These are phyloP conservation scores for Momotus momota DNA, from an alignment of 2,797 vertebrate genomes.

Conservation along the genomic window DNA sequence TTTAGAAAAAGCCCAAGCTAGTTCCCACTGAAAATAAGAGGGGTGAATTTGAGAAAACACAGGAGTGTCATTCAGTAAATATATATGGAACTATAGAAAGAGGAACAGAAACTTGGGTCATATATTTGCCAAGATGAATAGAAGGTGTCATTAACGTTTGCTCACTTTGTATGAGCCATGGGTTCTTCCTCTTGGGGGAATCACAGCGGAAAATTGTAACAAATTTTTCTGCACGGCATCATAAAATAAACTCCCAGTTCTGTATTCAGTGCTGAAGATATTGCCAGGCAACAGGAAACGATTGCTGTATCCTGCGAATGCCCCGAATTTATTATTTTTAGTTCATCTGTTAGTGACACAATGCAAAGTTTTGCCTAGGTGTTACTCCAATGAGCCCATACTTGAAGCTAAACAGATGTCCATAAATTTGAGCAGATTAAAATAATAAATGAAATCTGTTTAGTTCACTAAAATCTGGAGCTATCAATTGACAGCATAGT, in stretches of 20 bases:
- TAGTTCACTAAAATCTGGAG: not conserved
- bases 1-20: not conserved
- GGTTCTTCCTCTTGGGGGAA: conserved; percentile 52
- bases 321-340: conserved; percentile 44
- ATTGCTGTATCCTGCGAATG: conserved; percentile 24
- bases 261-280: not conserved
- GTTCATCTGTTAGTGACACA: not conserved
- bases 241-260: conserved; percentile 55
- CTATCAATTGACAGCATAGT: not conserved
- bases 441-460: not conserved
- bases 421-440: conserved; percentile 1
- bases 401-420: not conserved
- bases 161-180: conserved; percentile 6
- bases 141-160: conserved; percentile 21
- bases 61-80: not conserved
- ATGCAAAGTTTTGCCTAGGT: not conserved
- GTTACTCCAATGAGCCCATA: not conserved
- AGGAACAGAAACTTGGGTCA: conserved; percentile 48
- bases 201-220: conserved; percentile 53
- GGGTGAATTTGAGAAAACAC: conserved; percentile 1
- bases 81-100: conserved; percentile 20
- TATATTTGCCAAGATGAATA: conserved; percentile 38
- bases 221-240: conserved; percentile 53
- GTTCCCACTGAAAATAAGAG: not conserved
- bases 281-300: conserved; percentile 62